A percentile compares a stretch with the other conserved stretches of the same genome.
Evolutionary conservation across 2,113 vertebrate species (phyloP).

Genomic region (Leucopsar rothschildi): DNA sequence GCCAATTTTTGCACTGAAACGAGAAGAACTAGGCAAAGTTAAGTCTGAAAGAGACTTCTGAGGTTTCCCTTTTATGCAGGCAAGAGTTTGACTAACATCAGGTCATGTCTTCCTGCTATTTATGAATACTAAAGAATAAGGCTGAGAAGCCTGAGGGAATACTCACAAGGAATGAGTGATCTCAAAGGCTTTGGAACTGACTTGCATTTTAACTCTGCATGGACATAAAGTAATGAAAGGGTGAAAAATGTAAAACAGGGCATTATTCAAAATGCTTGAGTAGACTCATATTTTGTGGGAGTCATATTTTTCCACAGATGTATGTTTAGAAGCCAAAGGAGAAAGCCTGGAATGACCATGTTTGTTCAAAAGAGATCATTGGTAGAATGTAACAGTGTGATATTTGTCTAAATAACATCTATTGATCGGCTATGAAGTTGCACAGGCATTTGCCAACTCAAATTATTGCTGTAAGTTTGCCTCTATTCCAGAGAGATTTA

Average conservation of each 20-base stretch:
- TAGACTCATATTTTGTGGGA: not conserved
- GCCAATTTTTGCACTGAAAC: not conserved
- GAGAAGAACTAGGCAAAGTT: not conserved
- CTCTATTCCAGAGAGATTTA: not conserved
- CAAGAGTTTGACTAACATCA: not conserved
- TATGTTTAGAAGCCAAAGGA: not conserved
- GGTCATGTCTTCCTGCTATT: not conserved
- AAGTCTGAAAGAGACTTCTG: not conserved
- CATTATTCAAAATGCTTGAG: not conserved
- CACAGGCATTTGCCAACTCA: not conserved
- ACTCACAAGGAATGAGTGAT: not conserved
- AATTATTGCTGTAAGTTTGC: not conserved
- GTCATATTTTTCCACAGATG: not conserved
- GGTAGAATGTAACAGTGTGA: not conserved
- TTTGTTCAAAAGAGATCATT: not conserved
- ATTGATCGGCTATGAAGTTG: not conserved
- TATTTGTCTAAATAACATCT: constrained; percentile 3
- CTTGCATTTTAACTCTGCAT: not conserved
- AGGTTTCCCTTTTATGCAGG: not conserved
- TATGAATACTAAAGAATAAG: not conserved
- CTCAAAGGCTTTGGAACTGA: not conserved
- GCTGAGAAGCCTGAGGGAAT: not conserved
- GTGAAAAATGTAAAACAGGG: not conserved
- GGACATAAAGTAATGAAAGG: not conserved
- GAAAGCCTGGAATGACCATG: not conserved